Conservation (phyloP, 2,888 invertebrate species). For the Anarsia innoxiella region DNA sequence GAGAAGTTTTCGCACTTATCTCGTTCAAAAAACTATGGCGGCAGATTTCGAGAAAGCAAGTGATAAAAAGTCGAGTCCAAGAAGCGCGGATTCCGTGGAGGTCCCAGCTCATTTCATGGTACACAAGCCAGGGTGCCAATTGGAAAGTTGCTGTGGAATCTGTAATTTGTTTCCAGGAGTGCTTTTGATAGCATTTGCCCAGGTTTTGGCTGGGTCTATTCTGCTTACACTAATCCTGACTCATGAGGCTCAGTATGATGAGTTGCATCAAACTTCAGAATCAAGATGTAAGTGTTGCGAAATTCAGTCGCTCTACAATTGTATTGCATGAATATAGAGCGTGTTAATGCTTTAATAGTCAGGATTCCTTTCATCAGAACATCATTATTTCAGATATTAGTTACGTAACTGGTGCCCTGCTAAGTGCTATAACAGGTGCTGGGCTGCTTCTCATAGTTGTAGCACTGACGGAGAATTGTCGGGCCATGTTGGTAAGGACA, state of each 20-base stretch:
- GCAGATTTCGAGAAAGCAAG: no score
- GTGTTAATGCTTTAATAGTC: no score
- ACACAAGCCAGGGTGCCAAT: slow-evolving; percentile 53
- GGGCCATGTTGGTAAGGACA: slow-evolving; percentile 56
- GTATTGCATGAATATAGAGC: no score
- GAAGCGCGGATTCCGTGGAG: background rate
- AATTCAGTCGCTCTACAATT: no score
- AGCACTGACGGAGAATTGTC: slow-evolving; percentile 61
- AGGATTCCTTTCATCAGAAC: no score
- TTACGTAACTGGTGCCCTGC: slow-evolving; percentile 44
- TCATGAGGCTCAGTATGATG: slow-evolving; percentile 52
- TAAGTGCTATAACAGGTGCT: slow-evolving; percentile 57
- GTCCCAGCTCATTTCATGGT: slow-evolving; percentile 60
- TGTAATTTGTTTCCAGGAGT: slow-evolving; percentile 67
- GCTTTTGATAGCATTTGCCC: slow-evolving; percentile 54
- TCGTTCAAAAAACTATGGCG: no score
- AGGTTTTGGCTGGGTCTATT: slow-evolving; percentile 52
- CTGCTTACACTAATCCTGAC: slow-evolving; percentile 52
- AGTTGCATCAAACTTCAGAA: slow-evolving; percentile 45
- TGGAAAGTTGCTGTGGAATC: slow-evolving; percentile 64
- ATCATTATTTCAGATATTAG: slow-evolving; percentile 41
- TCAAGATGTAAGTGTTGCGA: slow-evolving; percentile 42
- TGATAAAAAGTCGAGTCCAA: no score
- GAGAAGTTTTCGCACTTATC: no score
- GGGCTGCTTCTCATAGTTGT: slow-evolving; percentile 55